Conservation (phyloP, 2,888 invertebrate genomes). For the Lycia hirtaria region DNA sequence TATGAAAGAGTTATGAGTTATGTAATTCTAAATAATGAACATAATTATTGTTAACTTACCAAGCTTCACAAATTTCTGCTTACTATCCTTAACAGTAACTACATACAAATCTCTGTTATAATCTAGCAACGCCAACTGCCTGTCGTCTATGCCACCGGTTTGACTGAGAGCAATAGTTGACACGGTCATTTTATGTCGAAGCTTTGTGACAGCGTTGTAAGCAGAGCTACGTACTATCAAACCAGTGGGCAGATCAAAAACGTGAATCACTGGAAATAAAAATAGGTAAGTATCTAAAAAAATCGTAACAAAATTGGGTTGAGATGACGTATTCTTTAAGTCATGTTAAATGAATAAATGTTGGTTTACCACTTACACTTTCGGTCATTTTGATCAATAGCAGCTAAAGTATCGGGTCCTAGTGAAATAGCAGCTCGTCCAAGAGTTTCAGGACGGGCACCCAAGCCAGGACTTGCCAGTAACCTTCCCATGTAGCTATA, state of each 20-base stretch:
- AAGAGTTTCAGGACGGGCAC: slow-evolving; percentile 93
- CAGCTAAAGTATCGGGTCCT: slow-evolving; percentile 94
- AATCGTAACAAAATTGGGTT: background rate
- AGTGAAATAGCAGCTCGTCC: slow-evolving; percentile 91
- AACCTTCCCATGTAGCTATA: slow-evolving; percentile 97
- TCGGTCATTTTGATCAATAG: slow-evolving; percentile 93
- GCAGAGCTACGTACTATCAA: slow-evolving; percentile 88
- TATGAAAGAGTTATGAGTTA: no score
- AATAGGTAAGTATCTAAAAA: no score
- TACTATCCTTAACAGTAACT: slow-evolving; percentile 88
- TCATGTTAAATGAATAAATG: background rate
- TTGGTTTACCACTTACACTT: slow-evolving; percentile 85
- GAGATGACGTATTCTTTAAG: background rate
- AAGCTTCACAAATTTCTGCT: slow-evolving; percentile 89
- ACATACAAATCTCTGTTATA: slow-evolving; percentile 95
- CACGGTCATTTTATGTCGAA: slow-evolving; percentile 92
- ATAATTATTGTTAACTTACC: no score
- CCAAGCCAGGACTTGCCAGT: slow-evolving; percentile 93
- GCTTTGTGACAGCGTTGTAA: slow-evolving; percentile 89
- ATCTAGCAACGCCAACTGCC: slow-evolving; percentile 95
- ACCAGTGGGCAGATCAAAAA: slow-evolving; percentile 92
- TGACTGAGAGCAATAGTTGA: slow-evolving; percentile 93
- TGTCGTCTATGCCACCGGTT: slow-evolving; percentile 90
- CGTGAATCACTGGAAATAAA: slow-evolving; percentile 88
- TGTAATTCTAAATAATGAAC: no score